These are phyloP conservation scores for Zenarchopterus dispar DNA, from an alignment of 2,797 vertebrate species.

Conservation along the genomic window DNA sequence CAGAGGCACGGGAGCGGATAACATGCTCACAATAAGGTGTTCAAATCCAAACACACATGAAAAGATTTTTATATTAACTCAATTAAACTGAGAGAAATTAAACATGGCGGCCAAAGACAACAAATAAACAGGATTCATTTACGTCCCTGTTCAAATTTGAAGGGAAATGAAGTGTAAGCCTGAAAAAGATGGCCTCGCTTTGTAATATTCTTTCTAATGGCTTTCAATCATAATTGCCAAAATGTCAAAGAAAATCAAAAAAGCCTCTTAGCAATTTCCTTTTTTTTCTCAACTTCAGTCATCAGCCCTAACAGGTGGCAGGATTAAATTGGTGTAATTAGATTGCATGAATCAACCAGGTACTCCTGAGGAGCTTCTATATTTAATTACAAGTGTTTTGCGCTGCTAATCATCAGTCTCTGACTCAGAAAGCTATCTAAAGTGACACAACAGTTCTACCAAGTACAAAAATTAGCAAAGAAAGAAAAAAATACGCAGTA, in stretches of 20 bases:
- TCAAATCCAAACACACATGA: slow-evolving; percentile 7
- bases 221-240: slow-evolving; percentile 29
- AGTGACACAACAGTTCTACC: slow-evolving; percentile 4
- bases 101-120: slow-evolving; percentile 48
- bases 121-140: slow-evolving; percentile 43
- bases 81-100: slow-evolving; percentile 53
- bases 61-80: slow-evolving; percentile 42
- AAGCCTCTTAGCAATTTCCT: slow-evolving; percentile 31
- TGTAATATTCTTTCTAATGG: slow-evolving; percentile 32
- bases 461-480: too few relatives aligned
- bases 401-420: slow-evolving; percentile 33
- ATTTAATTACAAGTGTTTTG: slow-evolving; percentile 53
- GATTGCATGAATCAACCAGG: slow-evolving; percentile 36
- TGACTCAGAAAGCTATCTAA: slow-evolving; percentile 39
- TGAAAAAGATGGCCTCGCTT: slow-evolving; percentile 29
- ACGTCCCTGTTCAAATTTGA: slow-evolving; percentile 41
- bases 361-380: slow-evolving; percentile 41
- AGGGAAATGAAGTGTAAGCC: slow-evolving; percentile 49
- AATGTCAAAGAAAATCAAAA: slow-evolving; percentile 47
- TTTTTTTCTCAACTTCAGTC: slow-evolving; percentile 46
- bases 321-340: slow-evolving; percentile 54
- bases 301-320: slow-evolving; percentile 30
- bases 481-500: too few relatives aligned
- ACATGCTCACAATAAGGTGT: slow-evolving; percentile 14
- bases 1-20: slow-evolving; percentile 31